phyloP scores from a whole-genome alignment of 2,113 vertebrate genomes.

The Oncorhynchus kisutch region DNA sequence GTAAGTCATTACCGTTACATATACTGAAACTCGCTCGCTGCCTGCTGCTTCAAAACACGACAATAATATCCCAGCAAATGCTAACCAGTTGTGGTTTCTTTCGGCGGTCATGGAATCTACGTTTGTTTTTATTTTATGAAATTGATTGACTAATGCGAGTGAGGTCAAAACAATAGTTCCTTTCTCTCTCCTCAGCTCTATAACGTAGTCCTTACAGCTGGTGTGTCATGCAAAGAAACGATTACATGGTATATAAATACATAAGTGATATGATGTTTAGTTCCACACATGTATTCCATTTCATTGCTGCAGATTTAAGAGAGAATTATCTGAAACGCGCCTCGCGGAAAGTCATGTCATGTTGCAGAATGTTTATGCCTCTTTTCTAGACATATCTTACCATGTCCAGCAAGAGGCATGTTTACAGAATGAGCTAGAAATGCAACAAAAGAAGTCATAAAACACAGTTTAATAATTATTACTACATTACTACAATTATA shows the following conservation, averaged over 20 bases:
- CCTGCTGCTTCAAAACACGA: not conserved
- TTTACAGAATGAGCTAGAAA: not conserved
- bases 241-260: not conserved
- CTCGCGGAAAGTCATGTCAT: not conserved
- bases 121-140: no score
- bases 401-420: not conserved
- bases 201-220: no score
- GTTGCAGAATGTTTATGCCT: not conserved
- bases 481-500: not conserved
- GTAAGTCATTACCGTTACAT: conserved; percentile 16
- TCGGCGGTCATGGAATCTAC: no score
- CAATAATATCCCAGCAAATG: not conserved
- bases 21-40: not conserved
- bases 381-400: not conserved
- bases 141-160: no score
- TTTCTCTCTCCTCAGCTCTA: no score
- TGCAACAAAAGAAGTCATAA: not conserved
- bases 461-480: not conserved
- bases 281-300: not conserved
- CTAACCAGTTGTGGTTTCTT: no score
- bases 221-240: no score
- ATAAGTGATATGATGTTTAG: not conserved
- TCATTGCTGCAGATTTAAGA: not conserved
- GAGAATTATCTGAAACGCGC: no score
- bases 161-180: no score